Base-by-base conservation (phyloP, 2,797 vertebrate genomes). In the Coranthus polyacanthus region DNA sequence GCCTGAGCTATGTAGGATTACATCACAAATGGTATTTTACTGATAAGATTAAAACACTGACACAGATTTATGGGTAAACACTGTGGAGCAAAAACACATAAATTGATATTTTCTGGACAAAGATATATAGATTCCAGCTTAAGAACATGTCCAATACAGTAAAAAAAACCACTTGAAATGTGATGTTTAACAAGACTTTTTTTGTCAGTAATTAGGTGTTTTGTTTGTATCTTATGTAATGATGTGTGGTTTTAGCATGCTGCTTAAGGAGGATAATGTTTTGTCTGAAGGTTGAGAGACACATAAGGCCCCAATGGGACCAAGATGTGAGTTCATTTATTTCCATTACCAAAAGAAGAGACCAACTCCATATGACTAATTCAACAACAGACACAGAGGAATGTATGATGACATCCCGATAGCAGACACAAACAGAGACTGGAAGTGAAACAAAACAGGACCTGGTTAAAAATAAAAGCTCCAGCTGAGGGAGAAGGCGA, bases 251-350 rank as follows among this genome's bases (percentile, higher is more conserved):
- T 88, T 82, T 55, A 68, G 29, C 69, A 59, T 10, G 4, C 54
- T 39, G 63, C 76, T 79, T 68, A 36, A 20, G 51, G 42, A 59
- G 68, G 49, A 68, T 51, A 67, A 52, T 52, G 63, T 76, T 88
- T 81, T 86, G 64, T 75, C 12, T 39, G 79, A 88, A 89, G 73
- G 85, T 89, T 76, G 53, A 56, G 60, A 85, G 56, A 86, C 41
- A 60, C 66, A 56, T 52, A 37, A 36, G 44, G 63, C 66, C 52
- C 72, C 74, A 45, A 20, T 38, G 67, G 71, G 74, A 83, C 24
- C 16, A 29, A 70, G 55, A 79, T 18, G 58, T 13, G 53, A 74
- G 62, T 71, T 79, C 2, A 59, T 57, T 73, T 81, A 72, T 78
- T 77, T 13, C 73, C 79, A 71, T 79, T 78, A 71, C 78, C 47